Percentiles rank a stretch among this genome's conserved stretches.
These are phyloP conservation scores for Pempheris klunzingeri DNA, from an alignment of 2,797 vertebrate genomes.

Conservation along the genomic window DNA sequence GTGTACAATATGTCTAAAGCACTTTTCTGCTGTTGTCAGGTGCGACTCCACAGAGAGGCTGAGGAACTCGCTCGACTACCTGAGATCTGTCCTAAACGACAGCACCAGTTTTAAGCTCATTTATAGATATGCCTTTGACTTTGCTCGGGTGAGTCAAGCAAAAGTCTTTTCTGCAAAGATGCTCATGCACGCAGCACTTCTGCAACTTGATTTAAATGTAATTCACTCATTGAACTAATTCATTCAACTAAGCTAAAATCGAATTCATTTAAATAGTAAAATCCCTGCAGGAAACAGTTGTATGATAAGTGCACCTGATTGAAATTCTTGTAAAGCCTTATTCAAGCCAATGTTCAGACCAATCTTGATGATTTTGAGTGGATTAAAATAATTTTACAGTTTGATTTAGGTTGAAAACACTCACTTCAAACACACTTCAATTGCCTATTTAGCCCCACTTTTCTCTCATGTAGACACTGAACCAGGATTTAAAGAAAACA, in stretches of 20 bases:
- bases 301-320: background rate
- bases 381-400: conserved; percentile 28
- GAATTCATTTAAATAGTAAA: conserved; percentile 3
- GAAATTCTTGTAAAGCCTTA: background rate
- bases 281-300: background rate
- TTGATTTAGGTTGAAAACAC: conserved; percentile 36
- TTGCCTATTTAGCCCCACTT: conserved; percentile 22
- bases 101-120: conserved; percentile 99
- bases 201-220: too few relatives aligned
- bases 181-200: background rate
- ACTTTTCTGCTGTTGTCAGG: conserved; percentile 83
- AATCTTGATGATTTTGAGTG: conserved; percentile 16
- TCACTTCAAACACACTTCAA: conserved; percentile 23
- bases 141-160: conserved; percentile 94
- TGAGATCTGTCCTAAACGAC: conserved; percentile 98
- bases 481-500: conserved; percentile 15
- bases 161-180: background rate
- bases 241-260: too few relatives aligned
- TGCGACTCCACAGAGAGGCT: conserved; percentile 98
- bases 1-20: conserved; percentile 29
- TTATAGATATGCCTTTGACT: conserved; percentile 99
- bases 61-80: conserved; percentile 97
- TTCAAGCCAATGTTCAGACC: background rate
- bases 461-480: conserved; percentile 7
- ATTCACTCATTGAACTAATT: too few relatives aligned